Evolutionary conservation across 2,888 invertebrate species (phyloP).

Genomic region (Linnaemya vulpina): DNA sequence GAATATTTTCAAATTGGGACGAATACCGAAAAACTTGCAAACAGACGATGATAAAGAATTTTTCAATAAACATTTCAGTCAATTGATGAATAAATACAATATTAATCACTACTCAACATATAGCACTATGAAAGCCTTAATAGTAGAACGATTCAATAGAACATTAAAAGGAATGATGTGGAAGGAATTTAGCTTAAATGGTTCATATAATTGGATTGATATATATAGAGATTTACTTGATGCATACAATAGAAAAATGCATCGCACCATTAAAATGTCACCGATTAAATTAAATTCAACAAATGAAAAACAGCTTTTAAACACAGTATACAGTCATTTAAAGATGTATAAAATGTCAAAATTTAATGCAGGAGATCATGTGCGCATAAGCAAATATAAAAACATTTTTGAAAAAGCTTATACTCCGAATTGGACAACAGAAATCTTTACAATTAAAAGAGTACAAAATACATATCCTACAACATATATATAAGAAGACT

Average conservation of each 20-base stretch:
- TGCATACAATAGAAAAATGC: not conserved
- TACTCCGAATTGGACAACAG: not conserved
- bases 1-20: not conserved
- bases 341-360: not conserved
- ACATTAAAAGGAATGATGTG: not conserved
- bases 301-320: not conserved
- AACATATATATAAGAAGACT: not conserved
- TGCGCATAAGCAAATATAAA: constrained; percentile 7
- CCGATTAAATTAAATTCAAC: not conserved
- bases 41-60: not conserved
- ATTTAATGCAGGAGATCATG: constrained; percentile 1
- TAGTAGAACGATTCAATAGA: not conserved
- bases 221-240: not conserved
- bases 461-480: not conserved
- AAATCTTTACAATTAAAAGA: not conserved
- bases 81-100: not conserved
- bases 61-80: not conserved
- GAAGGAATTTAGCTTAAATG: not conserved
- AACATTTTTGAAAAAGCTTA: not conserved
- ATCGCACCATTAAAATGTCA: constrained; percentile 1
- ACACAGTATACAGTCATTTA: not conserved
- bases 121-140: not conserved
- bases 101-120: constrained; percentile 3
- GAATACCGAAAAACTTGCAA: not conserved
- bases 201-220: not conserved